Percentiles rank a stretch among this genome's conserved stretches.
Conservation (phyloP, 2,113 vertebrate species). For the Todiramphus chloris region DNA sequence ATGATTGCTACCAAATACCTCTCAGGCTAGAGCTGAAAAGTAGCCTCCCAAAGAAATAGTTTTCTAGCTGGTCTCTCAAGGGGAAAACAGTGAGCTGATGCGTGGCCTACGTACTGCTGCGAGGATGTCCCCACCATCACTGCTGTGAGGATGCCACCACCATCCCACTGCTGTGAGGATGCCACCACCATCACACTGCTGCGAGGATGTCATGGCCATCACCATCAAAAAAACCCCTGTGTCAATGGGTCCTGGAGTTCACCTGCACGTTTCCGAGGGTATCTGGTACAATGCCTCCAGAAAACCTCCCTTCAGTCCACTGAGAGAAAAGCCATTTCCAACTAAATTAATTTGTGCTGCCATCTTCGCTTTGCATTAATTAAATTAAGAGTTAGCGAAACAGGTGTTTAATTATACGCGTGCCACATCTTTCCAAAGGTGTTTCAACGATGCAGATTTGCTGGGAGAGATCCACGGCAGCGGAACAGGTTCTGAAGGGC, state of each 20-base stretch:
- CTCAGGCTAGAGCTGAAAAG: background rate
- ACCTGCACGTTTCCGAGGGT: background rate
- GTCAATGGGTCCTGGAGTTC: background rate
- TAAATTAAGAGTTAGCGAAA: slow-evolving; percentile 60
- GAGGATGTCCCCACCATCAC: background rate
- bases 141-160: background rate
- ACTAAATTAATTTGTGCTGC: slow-evolving; percentile 47
- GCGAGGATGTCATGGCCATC: background rate
- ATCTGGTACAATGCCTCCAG: background rate
- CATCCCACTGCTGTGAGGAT: too few relatives aligned
- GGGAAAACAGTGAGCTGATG: background rate
- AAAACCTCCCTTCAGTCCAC: background rate
- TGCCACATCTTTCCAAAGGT: slow-evolving; percentile 61
- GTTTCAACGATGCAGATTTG: slow-evolving; percentile 50
- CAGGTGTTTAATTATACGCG: slow-evolving; percentile 59
- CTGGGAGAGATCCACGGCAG: slow-evolving; percentile 27
- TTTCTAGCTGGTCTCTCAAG: background rate
- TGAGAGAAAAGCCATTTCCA: slow-evolving; percentile 43
- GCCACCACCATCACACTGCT: too few relatives aligned
- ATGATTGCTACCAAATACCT: background rate
- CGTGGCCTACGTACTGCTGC: background rate
- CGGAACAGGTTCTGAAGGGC: slow-evolving; percentile 4
- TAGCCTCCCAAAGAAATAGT: background rate
- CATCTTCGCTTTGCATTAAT: slow-evolving; percentile 44
- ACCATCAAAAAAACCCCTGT: background rate